Percentiles rank a stretch among this genome's conserved stretches.
Evolutionary conservation across 2,888 invertebrate genomes (phyloP).

Genomic region (Tetheella fluctuosa): DNA sequence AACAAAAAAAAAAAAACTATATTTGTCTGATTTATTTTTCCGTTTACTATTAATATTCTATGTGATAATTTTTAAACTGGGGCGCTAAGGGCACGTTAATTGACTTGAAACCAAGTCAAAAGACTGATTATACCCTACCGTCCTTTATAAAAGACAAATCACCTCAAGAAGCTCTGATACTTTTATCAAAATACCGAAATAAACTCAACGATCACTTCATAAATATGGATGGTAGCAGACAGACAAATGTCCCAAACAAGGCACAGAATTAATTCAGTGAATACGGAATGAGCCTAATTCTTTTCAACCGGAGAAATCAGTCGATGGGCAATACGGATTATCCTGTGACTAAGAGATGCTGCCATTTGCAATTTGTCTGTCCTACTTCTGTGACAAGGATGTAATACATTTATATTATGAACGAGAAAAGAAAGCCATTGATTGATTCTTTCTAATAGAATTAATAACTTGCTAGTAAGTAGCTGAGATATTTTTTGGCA

Average conservation of each 20-base stretch:
- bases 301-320: conserved; percentile 34
- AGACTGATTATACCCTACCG: too few species aligned
- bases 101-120: too few species aligned
- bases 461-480: not conserved
- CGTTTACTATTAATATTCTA: too few species aligned
- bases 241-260: conserved; percentile 35
- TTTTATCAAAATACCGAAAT: conserved; percentile 11
- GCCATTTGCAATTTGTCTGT: conserved; percentile 26
- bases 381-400: conserved; percentile 16
- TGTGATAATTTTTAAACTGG: too few species aligned
- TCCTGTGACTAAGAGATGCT: conserved; percentile 28
- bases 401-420: conserved; percentile 15
- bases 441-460: not conserved
- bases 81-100: too few species aligned
- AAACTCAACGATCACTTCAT: conserved; percentile 16
- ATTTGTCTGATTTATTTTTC: too few species aligned
- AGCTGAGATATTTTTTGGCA: not conserved
- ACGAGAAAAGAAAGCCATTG: conserved; percentile 10
- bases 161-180: not conserved
- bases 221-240: conserved; percentile 18
- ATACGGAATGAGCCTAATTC: conserved; percentile 35
- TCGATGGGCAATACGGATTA: conserved; percentile 35
- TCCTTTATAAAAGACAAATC: conserved; percentile 3
- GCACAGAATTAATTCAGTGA: conserved; percentile 39
- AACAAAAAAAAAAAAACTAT: too few species aligned